Evolutionary conservation across 2,797 vertebrate genomes (phyloP), one percentile per base, ranked within the genome.

Genomic region (Chloroceryle inda): DNA sequence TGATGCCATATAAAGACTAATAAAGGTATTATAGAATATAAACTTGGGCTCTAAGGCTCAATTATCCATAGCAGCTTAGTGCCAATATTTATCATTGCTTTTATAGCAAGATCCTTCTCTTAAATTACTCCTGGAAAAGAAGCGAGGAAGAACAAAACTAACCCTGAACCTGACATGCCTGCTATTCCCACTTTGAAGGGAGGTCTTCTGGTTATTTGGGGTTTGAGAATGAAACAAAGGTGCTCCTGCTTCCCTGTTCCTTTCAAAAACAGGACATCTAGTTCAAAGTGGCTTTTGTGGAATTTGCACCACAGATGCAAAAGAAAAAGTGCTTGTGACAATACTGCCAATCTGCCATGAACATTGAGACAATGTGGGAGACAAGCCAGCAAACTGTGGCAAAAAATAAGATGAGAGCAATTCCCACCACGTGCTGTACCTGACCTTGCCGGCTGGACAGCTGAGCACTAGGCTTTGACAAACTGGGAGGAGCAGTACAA

Each of bases 241-340:
- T 5, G 7, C 10, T 75, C 29, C 62, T 62, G 63, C 47, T 75
- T 79, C 56, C 19, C 42, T 13, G 13, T 11, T 82, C 50, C 29
- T 78, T 92, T 89, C 49, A 53, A 87, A 92, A 89, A 29, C 7
- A 90, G 45, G 29, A 64, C 50, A 74, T 53, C 74, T 88, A 72
- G 52, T 53, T 71, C 71, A 86, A 86, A 84, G 50, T 21, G 50
- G 35, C 69, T 88, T 71, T 79, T 15, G 40, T 24, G 15, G 12
- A 91, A 87, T 79, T 58, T 76, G 42, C 71, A 89, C 55, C 87
- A 91, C 26, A 40, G n/a, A 87, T 77, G 47, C 40, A 88, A 53
- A 81, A 81, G 24, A 20, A 45, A 38, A 38, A 87, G 26, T 16
- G n/a, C 53, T 78, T 93, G 22, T 84, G 56, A 76, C 78, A 69